Base-by-base conservation (phyloP, 2,888 invertebrate species). In the Agriopis marginaria region DNA sequence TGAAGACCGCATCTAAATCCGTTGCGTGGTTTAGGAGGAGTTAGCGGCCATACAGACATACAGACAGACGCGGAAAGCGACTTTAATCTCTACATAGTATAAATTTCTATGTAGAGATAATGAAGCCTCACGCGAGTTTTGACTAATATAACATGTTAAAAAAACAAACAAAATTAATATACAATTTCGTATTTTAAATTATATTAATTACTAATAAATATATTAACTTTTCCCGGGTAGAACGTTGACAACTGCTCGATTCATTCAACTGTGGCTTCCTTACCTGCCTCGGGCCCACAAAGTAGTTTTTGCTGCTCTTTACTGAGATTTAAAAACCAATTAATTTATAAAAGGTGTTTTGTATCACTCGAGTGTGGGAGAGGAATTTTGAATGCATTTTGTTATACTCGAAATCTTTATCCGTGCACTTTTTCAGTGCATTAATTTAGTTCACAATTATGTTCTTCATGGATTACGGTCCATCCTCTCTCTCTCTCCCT, bases 281-380 rank as follows among this genome's bases (percentile, higher is more conserved):
- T 86, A 86, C 85, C 85, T 86, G 84, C 73, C 76, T 66, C 72
- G 5, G 64, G 62, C 47, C 56, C 66, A 75, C 73, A 76, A 78
- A 77, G 60, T 72, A 77, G 72, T 79, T 81, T 81, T 80, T 78
- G 75, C 72, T 76, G 68, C 73, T 75, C 75, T 81, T 80, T 84
- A 85, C 88, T 79, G 79, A 83, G 85, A 84, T 87, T 89, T 85
- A 84, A 86, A 89, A 89, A 86, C 86, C 88, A 89, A 90, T 89
- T 89, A 88, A 82, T 80, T 79, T 82, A 78, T 85, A 83, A 67
- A 87, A 88, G 82, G 84, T 86, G 83, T 81, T 82, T 74, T 67
- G 74, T 72, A 72, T 65, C 58, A 42, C 39, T 68, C 66, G 58
- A 49, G 64, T 64, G 64, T 70, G 69, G 66, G 68, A 68, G 65